phyloP scores from a whole-genome alignment of 2,888 invertebrate genomes.

The Drosophila austrosaltans region DNA sequence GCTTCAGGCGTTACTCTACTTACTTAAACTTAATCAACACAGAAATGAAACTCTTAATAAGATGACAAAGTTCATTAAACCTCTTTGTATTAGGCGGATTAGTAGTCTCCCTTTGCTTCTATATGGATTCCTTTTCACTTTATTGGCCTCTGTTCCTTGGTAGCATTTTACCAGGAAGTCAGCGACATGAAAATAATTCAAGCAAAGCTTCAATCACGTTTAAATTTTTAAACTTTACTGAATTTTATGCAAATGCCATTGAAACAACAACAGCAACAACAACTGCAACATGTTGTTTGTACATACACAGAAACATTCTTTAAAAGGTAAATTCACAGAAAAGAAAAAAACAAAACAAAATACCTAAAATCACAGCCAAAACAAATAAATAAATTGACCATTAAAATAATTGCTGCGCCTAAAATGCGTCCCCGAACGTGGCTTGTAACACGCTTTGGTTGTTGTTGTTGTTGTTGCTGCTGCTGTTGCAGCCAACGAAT shows the following conservation, averaged over 20 bases:
- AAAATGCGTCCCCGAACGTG: constrained; percentile 73
- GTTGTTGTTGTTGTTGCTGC: constrained; percentile 36
- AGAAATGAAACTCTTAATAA: background rate
- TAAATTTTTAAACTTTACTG: constrained; percentile 41
- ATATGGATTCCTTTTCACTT: background rate
- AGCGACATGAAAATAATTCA: constrained; percentile 55
- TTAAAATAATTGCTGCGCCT: constrained; percentile 80
- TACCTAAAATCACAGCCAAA: constrained; percentile 51
- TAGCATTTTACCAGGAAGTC: background rate
- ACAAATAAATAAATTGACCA: constrained; percentile 80
- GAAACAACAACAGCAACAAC: constrained; percentile 27
- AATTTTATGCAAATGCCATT: constrained; percentile 60
- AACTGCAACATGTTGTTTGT: constrained; percentile 14
- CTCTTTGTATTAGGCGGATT: background rate
- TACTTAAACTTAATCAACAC: too few relatives aligned
- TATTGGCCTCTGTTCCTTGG: constrained; percentile 27
- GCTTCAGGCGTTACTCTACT: too few relatives aligned
- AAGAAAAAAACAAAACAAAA: constrained; percentile 26
- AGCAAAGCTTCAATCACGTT: constrained; percentile 69
- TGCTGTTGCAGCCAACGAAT: constrained; percentile 50
- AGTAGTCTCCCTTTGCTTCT: background rate
- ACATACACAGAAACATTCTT: constrained; percentile 61
- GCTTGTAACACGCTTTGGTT: constrained; percentile 72
- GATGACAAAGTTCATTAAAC: background rate
- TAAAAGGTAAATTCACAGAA: constrained; percentile 65